Conservation (phyloP, 2,797 vertebrate genomes). For the Eurystomus glaucurus region DNA sequence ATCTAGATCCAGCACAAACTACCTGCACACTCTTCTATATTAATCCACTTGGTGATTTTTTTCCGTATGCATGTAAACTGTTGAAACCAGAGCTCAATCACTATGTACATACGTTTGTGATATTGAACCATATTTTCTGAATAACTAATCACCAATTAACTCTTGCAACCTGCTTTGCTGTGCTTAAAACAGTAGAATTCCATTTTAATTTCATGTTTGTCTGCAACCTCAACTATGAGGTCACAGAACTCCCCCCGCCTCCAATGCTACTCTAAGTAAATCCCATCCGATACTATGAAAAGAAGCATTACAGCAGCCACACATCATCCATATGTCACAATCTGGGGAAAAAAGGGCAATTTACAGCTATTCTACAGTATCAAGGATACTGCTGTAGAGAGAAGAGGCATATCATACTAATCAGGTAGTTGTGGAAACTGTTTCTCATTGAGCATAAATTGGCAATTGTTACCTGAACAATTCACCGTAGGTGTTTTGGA, state of each 20-base stretch:
- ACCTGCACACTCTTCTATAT: background rate
- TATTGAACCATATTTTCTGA: background rate
- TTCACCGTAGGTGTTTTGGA: background rate
- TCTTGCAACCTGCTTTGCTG: background rate
- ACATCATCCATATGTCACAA: background rate
- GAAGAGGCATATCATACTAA: background rate
- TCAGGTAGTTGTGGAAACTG: background rate
- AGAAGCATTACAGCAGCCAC: background rate
- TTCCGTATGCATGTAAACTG: background rate
- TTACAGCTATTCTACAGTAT: background rate
- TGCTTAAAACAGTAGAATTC: background rate
- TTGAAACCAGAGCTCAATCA: background rate
- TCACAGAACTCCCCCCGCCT: background rate
- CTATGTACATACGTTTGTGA: background rate
- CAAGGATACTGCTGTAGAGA: background rate
- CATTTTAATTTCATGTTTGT: background rate
- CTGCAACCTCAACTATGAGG: background rate
- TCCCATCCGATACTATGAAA: background rate
- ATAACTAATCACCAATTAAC: background rate
- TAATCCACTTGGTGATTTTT: fast-evolving
- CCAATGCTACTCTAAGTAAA: background rate
- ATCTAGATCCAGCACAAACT: background rate
- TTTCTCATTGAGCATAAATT: background rate
- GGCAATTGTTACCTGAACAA: background rate
- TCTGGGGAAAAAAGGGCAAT: background rate